phyloP scores from a whole-genome alignment of 2,888 invertebrate genomes.

The Thymelicus sylvestris region DNA sequence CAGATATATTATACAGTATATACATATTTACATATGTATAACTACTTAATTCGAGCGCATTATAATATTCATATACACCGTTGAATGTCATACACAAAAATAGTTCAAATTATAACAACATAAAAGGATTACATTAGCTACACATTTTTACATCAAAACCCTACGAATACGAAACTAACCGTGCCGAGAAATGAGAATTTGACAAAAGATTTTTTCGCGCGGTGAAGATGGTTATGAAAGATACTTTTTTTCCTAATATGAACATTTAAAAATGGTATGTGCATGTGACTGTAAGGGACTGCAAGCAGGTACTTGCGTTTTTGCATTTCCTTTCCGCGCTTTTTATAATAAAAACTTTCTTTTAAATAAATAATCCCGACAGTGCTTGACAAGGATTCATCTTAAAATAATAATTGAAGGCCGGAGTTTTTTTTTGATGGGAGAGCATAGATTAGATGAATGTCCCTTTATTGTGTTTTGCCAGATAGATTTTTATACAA shows the following conservation, averaged over 20 bases:
- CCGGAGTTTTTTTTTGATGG: conserved; percentile 50
- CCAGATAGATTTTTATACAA: conserved; percentile 4
- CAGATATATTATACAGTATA: no score
- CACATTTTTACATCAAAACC: conserved; percentile 54
- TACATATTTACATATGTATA: no score
- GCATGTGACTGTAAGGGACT: conserved; percentile 81
- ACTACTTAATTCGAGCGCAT: no score
- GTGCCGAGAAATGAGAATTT: conserved; percentile 61
- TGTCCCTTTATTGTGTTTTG: neutral
- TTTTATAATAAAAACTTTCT: conserved; percentile 85
- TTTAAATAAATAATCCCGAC: conserved; percentile 84
- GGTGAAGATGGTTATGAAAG: conserved; percentile 61
- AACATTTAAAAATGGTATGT: conserved; percentile 74
- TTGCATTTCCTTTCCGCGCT: conserved; percentile 83
- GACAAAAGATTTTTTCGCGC: conserved; percentile 68
- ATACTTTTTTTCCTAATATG: conserved; percentile 67
- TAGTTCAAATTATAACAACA: conserved; percentile 42
- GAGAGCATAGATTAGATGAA: neutral
- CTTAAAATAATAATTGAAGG: conserved; percentile 77
- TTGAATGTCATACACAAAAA: no score
- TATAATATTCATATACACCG: no score
- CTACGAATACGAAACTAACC: conserved; percentile 43
- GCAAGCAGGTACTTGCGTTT: conserved; percentile 74
- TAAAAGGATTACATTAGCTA: conserved; percentile 68
- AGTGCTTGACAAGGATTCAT: conserved; percentile 79